Base-by-base conservation (phyloP, 2,888 invertebrate genomes). In the Dolichopus griseipennis region DNA sequence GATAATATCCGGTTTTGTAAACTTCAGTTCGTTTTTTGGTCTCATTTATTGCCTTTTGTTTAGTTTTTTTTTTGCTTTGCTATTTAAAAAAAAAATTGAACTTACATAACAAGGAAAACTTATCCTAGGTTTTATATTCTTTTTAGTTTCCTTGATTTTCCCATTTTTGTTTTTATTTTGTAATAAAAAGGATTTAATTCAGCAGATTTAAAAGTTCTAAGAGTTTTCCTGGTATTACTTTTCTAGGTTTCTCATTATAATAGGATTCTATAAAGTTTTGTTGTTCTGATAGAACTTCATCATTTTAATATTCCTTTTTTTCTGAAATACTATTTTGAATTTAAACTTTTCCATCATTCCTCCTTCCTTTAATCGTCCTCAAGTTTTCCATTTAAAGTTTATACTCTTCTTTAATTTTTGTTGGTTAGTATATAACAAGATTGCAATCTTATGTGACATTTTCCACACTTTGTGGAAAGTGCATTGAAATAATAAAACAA, bases 301-400 rank as follows among this genome's bases (percentile, higher is more conserved):
- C 52, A 52, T 52, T 52, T 52, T 52, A 52, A 52, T 52, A 52
- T 52, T n/a, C 52, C 52, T 52, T 52, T 27, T 27, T 52, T 52
- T 27, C 5, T 27, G 27, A 27, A 27, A 27, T 27, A 27, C 27
- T 27, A 27, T 27, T 27, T 27, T 27, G 27, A 27, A 27, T 27
- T 9, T 2, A 18, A 52, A 52, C 3, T 18, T 52, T 52, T 52
- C 52, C 2, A 18, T 37, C 34, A 37, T 10, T 10, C 10, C 8
- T 37, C 34, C 4, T 10, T 10, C 10, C 8, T 52, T 52, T 52
- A n/a, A n/a, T n/a, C n/a, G 18, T 52, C 18, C 52, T 52, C 18
- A 52, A 15, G 15, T 10, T 10, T 3, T 43, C 12, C 12, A 9
- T 43, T 9, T 15, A 43, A 43, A 43, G 12, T 43, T 34, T 9